Percentiles rank a stretch among this genome's conserved stretches.
phyloP scores from a whole-genome alignment of 2,113 vertebrate genomes.

The Dicerorhinus sumatrensis region DNA sequence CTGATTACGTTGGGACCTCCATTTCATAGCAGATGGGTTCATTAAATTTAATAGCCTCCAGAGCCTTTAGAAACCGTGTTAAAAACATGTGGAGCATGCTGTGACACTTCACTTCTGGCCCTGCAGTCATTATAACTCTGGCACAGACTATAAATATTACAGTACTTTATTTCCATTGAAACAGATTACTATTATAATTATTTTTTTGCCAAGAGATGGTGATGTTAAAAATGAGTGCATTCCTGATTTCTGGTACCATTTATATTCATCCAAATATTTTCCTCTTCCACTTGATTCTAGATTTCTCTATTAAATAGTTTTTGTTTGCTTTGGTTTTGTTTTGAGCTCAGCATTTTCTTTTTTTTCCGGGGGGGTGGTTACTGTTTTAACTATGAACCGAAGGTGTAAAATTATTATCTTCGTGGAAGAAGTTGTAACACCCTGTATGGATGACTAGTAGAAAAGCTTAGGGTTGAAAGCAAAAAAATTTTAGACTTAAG shows the following conservation, averaged over 20 bases:
- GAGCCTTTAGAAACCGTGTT: slow-evolving; percentile 92
- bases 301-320: neutral
- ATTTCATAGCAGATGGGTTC: slow-evolving; percentile 94
- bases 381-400: neutral
- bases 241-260: slow-evolving; percentile 50
- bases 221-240: slow-evolving; percentile 77
- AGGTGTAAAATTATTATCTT: neutral
- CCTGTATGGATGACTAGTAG: neutral
- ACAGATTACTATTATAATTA: slow-evolving; percentile 86
- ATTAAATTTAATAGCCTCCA: slow-evolving; percentile 95
- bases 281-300: slow-evolving; percentile 42
- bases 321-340: neutral
- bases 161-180: slow-evolving; percentile 90
- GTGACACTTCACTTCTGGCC: slow-evolving; percentile 90
- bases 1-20: slow-evolving; percentile 89
- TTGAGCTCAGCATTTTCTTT: neutral
- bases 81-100: slow-evolving; percentile 92
- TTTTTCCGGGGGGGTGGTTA: neutral
- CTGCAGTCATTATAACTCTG: slow-evolving; percentile 89
- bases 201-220: slow-evolving; percentile 79
- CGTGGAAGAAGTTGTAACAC: neutral
- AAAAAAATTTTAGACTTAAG: neutral
- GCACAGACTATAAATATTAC: slow-evolving; percentile 90
- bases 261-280: slow-evolving; percentile 42
- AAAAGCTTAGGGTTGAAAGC: neutral